phyloP scores from a whole-genome alignment of 2,113 vertebrate genomes.

The Mola mola region DNA sequence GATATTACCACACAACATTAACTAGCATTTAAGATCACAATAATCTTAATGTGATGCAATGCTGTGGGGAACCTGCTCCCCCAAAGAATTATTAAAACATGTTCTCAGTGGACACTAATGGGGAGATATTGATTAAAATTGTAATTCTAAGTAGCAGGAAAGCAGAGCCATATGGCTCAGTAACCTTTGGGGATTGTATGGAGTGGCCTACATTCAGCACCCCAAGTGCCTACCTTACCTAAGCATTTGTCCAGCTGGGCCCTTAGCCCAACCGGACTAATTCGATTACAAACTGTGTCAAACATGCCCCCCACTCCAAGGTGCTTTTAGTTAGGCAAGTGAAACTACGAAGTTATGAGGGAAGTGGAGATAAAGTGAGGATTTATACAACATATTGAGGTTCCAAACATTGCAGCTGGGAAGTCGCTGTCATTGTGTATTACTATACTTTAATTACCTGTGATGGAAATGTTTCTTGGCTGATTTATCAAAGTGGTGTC shows the following conservation, averaged over 20 bases:
- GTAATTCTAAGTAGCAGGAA: conserved; percentile 74
- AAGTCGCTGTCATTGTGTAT: background rate
- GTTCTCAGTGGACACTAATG: conserved; percentile 71
- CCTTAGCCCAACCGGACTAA: conserved; percentile 15
- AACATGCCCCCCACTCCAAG: conserved; percentile 14
- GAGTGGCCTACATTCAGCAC: conserved; percentile 63
- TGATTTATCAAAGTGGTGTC: conserved; percentile 39
- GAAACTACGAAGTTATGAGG: background rate
- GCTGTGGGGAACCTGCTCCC: conserved; percentile 16
- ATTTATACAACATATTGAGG: conserved; percentile 4
- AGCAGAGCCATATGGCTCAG: conserved; percentile 70
- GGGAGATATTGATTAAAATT: conserved; percentile 81
- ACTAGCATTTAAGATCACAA: no score
- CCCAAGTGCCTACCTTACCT: conserved; percentile 59
- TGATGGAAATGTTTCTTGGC: conserved; percentile 37
- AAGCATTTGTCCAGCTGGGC: background rate
- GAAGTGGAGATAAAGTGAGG: background rate
- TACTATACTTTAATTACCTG: conserved; percentile 53
- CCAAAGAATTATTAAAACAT: conserved; percentile 47
- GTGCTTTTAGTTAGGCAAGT: conserved; percentile 33
- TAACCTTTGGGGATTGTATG: conserved; percentile 64
- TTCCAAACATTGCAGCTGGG: background rate
- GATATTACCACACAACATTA: no score
- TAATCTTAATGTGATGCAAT: conserved; percentile 4
- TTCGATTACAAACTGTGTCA: conserved; percentile 22